Percentiles rank a stretch among this genome's conserved stretches.
Evolutionary conservation across 2,797 vertebrate species (phyloP).

Genomic region (Meriones psammophilus): DNA sequence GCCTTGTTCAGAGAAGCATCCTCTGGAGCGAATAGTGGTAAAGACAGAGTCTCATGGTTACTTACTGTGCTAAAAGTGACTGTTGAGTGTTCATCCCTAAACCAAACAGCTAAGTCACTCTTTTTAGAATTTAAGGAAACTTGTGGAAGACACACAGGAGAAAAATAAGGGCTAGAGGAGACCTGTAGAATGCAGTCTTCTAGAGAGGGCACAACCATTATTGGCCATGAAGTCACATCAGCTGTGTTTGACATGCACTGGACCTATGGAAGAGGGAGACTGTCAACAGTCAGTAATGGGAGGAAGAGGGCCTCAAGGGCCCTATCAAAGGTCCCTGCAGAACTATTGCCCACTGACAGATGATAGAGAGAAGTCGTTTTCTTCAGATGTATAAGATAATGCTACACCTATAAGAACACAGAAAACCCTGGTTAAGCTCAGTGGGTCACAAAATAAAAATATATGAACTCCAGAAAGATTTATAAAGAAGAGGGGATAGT

Average conservation of each 20-base stretch:
- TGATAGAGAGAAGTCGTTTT: background rate
- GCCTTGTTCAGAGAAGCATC: background rate
- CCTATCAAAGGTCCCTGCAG: background rate
- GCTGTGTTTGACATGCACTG: background rate
- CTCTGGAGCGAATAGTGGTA: background rate
- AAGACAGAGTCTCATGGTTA: background rate
- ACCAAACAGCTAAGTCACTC: background rate
- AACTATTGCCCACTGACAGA: background rate
- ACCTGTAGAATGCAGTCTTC: too few relatives aligned
- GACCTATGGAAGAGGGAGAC: background rate
- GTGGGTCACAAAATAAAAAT: background rate
- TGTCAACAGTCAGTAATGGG: background rate
- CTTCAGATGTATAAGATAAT: too few relatives aligned
- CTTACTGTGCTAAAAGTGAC: background rate
- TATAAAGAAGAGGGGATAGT: background rate
- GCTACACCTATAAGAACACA: background rate
- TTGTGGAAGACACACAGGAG: background rate
- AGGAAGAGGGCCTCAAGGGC: background rate
- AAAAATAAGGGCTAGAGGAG: too few relatives aligned
- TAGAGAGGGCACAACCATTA: too few relatives aligned
- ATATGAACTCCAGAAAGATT: background rate
- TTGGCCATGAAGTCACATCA: background rate
- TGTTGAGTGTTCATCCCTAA: background rate
- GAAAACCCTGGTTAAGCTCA: background rate
- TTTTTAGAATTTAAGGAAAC: background rate